A percentile compares a stretch with the other conserved stretches of the same genome.
phyloP scores from a whole-genome alignment of 2,113 vertebrate genomes.

The Empidonax alnorum region DNA sequence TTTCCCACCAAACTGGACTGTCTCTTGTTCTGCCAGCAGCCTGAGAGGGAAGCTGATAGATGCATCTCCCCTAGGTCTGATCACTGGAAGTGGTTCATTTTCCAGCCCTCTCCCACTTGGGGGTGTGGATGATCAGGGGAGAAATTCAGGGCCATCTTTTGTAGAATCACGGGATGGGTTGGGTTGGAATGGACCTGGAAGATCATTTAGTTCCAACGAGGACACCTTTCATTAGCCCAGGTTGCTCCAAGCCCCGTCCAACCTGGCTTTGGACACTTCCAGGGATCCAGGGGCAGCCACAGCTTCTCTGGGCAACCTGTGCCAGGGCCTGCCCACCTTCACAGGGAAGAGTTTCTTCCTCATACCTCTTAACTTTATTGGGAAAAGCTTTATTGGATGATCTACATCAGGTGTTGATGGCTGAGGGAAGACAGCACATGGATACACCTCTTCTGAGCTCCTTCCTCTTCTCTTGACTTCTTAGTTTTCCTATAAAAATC shows the following conservation, averaged over 20 bases:
- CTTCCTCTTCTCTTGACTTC: neutral
- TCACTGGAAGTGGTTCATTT: neutral
- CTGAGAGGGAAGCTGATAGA: neutral
- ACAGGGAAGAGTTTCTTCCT: neutral
- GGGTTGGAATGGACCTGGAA: neutral
- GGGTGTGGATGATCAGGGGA: neutral
- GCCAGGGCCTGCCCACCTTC: neutral
- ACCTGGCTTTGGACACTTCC: neutral
- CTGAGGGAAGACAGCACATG: neutral
- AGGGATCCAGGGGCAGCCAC: neutral
- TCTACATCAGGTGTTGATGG: neutral
- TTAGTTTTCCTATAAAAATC: neutral
- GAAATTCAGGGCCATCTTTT: neutral
- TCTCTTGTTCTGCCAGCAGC: neutral
- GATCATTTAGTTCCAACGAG: neutral
- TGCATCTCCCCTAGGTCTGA: neutral
- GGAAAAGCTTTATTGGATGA: neutral
- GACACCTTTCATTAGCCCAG: neutral
- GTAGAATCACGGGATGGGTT: neutral
- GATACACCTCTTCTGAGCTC: neutral
- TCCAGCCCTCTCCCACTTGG: neutral
- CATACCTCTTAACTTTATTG: neutral
- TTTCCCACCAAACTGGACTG: neutral
- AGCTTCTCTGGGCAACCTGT: neutral
- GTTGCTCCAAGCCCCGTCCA: neutral